Percentiles rank a stretch among this genome's conserved stretches.
Conservation (phyloP, 2,113 vertebrate genomes). For the Saguinus imperator region DNA sequence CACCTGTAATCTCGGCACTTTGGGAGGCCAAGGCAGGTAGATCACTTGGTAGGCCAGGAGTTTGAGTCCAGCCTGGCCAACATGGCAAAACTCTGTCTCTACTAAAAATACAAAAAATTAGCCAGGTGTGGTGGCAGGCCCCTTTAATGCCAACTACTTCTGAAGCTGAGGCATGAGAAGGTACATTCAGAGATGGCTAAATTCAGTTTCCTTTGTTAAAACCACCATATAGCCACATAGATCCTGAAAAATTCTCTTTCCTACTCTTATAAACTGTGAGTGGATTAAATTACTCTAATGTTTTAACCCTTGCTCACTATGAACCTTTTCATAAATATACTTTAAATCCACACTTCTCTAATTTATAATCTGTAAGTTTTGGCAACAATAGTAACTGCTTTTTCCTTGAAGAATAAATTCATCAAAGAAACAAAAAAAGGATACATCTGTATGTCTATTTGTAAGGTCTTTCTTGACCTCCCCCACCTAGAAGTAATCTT, state of each 20-base stretch:
- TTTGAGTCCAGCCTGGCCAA: no score
- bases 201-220: background rate
- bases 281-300: background rate
- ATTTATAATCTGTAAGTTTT: background rate
- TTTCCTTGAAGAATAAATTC: background rate
- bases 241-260: background rate
- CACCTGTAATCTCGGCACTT: no score
- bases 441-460: background rate
- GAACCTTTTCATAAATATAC: background rate
- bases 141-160: no score
- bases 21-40: no score
- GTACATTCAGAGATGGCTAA: background rate
- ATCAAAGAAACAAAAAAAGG: background rate
- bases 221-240: background rate
- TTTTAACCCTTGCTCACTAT: background rate
- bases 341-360: background rate
- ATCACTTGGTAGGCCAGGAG: no score
- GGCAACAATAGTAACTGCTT: background rate
- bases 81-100: no score
- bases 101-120: no score
- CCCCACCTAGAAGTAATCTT: background rate
- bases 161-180: no score
- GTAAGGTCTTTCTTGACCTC: background rate
- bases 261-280: background rate
- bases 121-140: no score